A percentile compares a stretch with the other conserved stretches of the same genome.
Conservation (phyloP, 2,113 vertebrate genomes). For the Vicugna pacos region DNA sequence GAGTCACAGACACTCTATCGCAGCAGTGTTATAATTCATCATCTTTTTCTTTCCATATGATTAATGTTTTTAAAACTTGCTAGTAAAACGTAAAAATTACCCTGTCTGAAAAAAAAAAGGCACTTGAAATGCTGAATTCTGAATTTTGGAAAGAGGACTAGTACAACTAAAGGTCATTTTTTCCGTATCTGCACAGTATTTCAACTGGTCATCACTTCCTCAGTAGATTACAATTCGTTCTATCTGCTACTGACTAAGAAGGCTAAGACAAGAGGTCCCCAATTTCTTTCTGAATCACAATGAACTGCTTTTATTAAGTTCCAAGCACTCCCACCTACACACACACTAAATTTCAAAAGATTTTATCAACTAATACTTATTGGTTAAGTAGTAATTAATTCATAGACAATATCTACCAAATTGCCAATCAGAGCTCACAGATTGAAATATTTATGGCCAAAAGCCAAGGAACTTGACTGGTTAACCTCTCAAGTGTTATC, state of each 20-base stretch:
- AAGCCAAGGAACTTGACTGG: slow-evolving; percentile 6
- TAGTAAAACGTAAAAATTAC: slow-evolving; percentile 78
- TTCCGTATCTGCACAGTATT: slow-evolving; percentile 62
- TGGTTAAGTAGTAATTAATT: slow-evolving; percentile 47
- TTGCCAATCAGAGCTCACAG: slow-evolving; percentile 27
- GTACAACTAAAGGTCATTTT: slow-evolving; percentile 80
- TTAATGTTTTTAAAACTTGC: slow-evolving; percentile 79
- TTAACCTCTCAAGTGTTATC: slow-evolving; percentile 39
- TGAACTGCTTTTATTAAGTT: slow-evolving; percentile 33
- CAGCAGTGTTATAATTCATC: slow-evolving; percentile 81
- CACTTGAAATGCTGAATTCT: slow-evolving; percentile 76
- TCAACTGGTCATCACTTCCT: slow-evolving; percentile 79
- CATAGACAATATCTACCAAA: not conserved
- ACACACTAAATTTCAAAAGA: not conserved
- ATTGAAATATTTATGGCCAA: slow-evolving; percentile 40
- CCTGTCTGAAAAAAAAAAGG: slow-evolving; percentile 75
- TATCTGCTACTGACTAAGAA: slow-evolving; percentile 83
- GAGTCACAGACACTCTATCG: slow-evolving; percentile 81
- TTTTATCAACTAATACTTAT: not conserved
- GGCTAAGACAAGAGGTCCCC: slow-evolving; percentile 16
- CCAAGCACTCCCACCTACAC: not conserved
- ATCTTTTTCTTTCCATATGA: slow-evolving; percentile 78
- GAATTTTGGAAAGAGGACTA: slow-evolving; percentile 80
- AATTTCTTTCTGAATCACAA: not conserved
- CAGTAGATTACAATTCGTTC: slow-evolving; percentile 82